Base-by-base conservation (phyloP, 1,140 invertebrate species). In the Orussus abietinus region DNA sequence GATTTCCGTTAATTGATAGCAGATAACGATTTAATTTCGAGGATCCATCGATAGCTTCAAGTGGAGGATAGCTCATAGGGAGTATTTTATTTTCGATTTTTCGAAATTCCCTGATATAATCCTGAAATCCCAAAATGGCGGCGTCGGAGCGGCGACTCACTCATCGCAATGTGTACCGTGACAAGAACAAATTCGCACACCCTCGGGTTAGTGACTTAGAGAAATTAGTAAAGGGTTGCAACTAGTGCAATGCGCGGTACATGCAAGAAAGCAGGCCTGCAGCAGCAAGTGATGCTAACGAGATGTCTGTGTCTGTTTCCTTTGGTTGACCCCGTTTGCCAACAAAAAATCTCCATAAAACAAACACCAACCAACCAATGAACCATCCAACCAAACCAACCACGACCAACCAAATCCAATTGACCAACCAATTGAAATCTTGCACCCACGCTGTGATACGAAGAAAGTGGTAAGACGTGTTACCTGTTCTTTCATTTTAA, bases 321-420 rank as follows among this genome's bases (percentile, higher is more conserved):
- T 60, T 63, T 60, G 57, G 57, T 63, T 63, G 51, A 60, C 55
- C 57, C 60, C 55, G 55, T 59, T 63, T n/a, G n/a, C n/a, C n/a
- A n/a, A n/a, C n/a, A n/a, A n/a, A n/a, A n/a, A n/a, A n/a, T n/a
- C n/a, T n/a, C n/a, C n/a, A n/a, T n/a, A n/a, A n/a, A n/a, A n/a
- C n/a, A n/a, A 60, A 53, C 50, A 57, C 49, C 49, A 53, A 58
- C 53, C 51, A 61, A 56, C 47, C 42, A 47, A 51, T 55, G 15
- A 53, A 51, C 57, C 49, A 64, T 53, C 59, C 50, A 59, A 55
- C 53, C 17, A 59, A 57, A 57, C 46, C 49, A 56, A 53, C 49
- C 47, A 47, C 55, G 55, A 58, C 51, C 49, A 50, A 53, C 49
- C 43, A 53, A 36, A 42, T 35, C 38, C 55, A 56, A 62, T 62